Base-by-base conservation (phyloP, 2,113 vertebrate genomes). In the Piliocolobus tephrosceles region DNA sequence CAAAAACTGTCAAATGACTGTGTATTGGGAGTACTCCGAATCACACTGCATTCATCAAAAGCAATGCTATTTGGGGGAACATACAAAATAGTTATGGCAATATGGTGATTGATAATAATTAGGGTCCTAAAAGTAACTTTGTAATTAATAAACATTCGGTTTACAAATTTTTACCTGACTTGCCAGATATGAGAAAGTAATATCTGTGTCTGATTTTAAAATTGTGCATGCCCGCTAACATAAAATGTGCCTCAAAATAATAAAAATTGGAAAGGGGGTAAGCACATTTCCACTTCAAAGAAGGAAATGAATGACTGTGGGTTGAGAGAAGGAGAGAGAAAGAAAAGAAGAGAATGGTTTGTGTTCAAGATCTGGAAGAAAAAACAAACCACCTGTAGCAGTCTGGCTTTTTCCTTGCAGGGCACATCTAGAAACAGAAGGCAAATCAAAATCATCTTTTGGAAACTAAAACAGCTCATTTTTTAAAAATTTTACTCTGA, bases 221-320 rank as follows among this genome's bases (percentile, higher is more conserved):
- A 79, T 78, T 82, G 6, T 38, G 2, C 17, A 30, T 72, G 8
- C 10, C 52, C 83, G 8, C 35, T 68, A 78, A 90, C 92, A 84
- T 82, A 75, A 95, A 96, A 94, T 82, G 3, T 82, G 16, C 17
- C 10, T 89, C 25, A 52, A 89, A 94, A 84, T 80, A 84, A 95
- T 66, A 90, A 58, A 80, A 95, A 93, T 30, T 73, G 6, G 17
- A 11, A 91, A 78, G 25, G 1, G 9, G 1, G 13, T 43, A 2
- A 72, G 2, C 6, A 93, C 13, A 12, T 30, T 27, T 43, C n/a
- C 55, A 11, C 25, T 81, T 88, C 57, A 35, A 38, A 76, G 50
- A 79, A 72, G 27, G 57, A 81, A 76, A 80, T 9, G 14, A 79
- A 16, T 58, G 73, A 45, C 17, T 76, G 16, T 61, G 45, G 27